Evolutionary conservation across 2,113 vertebrate species (phyloP).

Genomic region (Callaeas wilsoni): DNA sequence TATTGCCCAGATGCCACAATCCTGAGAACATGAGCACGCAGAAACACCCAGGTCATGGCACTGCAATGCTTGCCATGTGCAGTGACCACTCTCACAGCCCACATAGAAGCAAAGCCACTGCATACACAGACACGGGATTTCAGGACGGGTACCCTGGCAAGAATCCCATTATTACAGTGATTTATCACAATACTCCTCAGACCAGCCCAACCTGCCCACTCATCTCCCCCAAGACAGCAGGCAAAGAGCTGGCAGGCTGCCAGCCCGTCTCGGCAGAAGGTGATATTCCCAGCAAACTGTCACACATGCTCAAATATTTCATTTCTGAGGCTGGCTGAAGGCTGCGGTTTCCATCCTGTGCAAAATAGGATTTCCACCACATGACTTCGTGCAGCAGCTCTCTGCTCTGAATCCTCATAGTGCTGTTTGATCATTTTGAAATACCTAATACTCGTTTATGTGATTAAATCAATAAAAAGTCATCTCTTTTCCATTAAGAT

Average conservation of each 20-base stretch:
- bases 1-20: not conserved
- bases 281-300: slow-evolving; percentile 33
- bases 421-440: not conserved
- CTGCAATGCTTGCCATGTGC: rapidly evolving
- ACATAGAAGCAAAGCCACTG: not conserved
- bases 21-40: not conserved
- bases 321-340: slow-evolving; percentile 15
- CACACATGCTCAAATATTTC: slow-evolving; percentile 24
- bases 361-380: not conserved
- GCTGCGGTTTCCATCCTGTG: not conserved
- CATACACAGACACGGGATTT: rapidly evolving
- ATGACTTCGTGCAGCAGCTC: not conserved
- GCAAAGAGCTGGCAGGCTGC: not conserved
- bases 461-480: slow-evolving; percentile 28
- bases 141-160: not conserved
- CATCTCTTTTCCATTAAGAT: slow-evolving; percentile 20
- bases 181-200: not conserved
- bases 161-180: not conserved
- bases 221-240: not conserved
- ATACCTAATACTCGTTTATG: slow-evolving; percentile 3
- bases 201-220: not conserved
- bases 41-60: not conserved
- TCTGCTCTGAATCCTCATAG: not conserved
- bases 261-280: not conserved
- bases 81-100: not conserved